phyloP scores from a whole-genome alignment of 2,113 vertebrate genomes.

The Leuciscus idus region DNA sequence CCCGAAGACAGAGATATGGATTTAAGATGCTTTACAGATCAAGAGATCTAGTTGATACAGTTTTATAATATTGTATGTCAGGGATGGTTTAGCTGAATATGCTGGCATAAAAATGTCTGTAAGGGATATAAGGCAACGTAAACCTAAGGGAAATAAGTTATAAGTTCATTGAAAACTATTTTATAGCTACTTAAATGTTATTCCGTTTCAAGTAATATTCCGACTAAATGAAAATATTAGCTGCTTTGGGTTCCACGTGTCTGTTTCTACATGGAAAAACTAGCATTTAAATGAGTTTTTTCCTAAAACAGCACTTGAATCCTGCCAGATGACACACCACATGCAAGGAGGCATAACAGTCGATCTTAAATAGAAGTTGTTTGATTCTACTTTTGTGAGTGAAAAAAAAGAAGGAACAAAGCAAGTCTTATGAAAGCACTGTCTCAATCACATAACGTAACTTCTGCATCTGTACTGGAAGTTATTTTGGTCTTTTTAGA shows the following conservation, averaged over 20 bases:
- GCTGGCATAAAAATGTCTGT: background rate
- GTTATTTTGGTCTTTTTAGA: background rate
- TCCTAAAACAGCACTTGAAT: background rate
- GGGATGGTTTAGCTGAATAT: conserved; percentile 17
- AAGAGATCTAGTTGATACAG: conserved; percentile 6
- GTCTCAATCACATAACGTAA: background rate
- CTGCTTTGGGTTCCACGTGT: conserved; percentile 38
- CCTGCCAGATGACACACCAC: background rate
- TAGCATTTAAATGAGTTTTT: conserved; percentile 28
- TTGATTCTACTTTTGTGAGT: conserved; percentile 7
- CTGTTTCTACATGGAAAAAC: conserved; percentile 46
- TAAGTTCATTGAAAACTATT: background rate
- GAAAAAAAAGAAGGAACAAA: background rate
- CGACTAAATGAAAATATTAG: conserved; percentile 25
- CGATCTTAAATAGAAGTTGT: conserved; percentile 7
- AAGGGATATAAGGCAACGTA: background rate
- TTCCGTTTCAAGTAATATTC: conserved; percentile 3
- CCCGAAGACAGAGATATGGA: background rate
- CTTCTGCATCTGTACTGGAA: conserved; percentile 7
- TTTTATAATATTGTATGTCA: conserved; percentile 23
- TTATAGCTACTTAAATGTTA: background rate
- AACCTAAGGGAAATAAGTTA: conserved; percentile 10
- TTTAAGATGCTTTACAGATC: conserved; percentile 23
- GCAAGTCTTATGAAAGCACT: conserved; percentile 10
- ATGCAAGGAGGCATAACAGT: conserved; percentile 24